Evolutionary conservation across 2,888 invertebrate genomes (phyloP), one percentile per base, ranked within the genome.

Genomic region (Fabriciana adippe): DNA sequence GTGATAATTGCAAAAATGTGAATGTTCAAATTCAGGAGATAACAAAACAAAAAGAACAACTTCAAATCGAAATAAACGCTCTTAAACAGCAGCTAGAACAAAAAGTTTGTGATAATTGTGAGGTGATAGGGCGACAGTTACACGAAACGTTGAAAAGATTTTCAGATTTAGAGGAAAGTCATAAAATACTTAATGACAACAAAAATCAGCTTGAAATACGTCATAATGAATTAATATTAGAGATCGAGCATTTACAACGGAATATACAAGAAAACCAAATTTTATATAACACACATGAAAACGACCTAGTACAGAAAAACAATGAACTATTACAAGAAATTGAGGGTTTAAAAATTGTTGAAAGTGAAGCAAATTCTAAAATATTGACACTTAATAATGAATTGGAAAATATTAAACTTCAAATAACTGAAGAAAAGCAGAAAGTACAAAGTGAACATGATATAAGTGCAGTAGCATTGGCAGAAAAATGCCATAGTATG

Each of bases 211-310:
- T 69, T 47, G 69, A 74, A 69, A 47, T n/a, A 31, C 62, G 67
- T 31, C 67, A 57, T 48, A 75, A 78, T 35, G 73, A 82, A 71
- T 79, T 82, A 57, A 69, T 83, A 51, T 70, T 71, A 56, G 70
- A 78, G 55, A 72, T 64, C 72, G 78, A 85, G 21, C 75, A 73
- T 56, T 71, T 87, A 50, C 79, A 79, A 70, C 35, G 53, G 55
- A 74, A 78, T 67, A 75, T 77, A 73, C 79, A 88, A 76, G 78
- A 82, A 76, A 74, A 79, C 60, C 72, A 81, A 82, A 75, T 66
- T 72, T 62, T 77, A 51, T 73, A 79, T 68, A 79, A 83, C 70
- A 74, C 67, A 48, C 72, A 62, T 31, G 68, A 73, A 59, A 65
- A 61, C 59, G 75, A 77, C 35, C 70, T 84, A 14, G 53, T 66